Evolutionary conservation across 2,888 invertebrate species (phyloP), one percentile per base, ranked within the genome.

Genomic region (Heliconius cydno): DNA sequence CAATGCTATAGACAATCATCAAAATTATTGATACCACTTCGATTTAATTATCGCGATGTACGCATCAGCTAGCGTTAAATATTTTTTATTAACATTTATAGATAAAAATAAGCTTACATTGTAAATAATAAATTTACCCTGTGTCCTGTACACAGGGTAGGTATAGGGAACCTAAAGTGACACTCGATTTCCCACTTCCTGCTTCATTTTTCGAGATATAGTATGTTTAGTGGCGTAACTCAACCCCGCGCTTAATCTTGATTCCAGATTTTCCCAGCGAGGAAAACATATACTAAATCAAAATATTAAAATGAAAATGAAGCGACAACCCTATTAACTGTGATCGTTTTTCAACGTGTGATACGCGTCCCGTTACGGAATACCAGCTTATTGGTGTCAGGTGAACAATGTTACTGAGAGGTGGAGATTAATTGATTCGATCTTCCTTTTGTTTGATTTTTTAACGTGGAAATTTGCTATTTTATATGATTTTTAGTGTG

Each of bases 271-370:
- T 30, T 30, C 2, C 3, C 30, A 30, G 30, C 30, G 30, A 28
- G n/a, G n/a, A n/a, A n/a, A 28, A 28, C 28, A 28, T 28, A 28
- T n/a, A n/a, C 28, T 28, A 28, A 38, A 10, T 38, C 19, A 19
- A 7, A 52, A 7, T 22, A 52, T 52, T 52, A 3, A 60, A 60
- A 60, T n/a, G 4, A 60, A 28, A 28, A 25, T 28, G 2, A 15
- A 65, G 25, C 66, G 79, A 4, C 79, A 82, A 71, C 84, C 84
- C 84, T 84, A 80, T 82, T 86, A 38, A 57, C 1, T 30, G 87
- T 91, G 90, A 92, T 92, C 92, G 92, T 93, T 93, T 93, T 92
- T 92, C 92, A 92, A 90, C 81, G 66, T 46, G 79, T 77, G 79
- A 79, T 80, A 78, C 79, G 63, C 78, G 85, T 82, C 85, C 86